Base-by-base conservation (phyloP, 2,888 invertebrate genomes). In the Euspilapteryx auroguttella region DNA sequence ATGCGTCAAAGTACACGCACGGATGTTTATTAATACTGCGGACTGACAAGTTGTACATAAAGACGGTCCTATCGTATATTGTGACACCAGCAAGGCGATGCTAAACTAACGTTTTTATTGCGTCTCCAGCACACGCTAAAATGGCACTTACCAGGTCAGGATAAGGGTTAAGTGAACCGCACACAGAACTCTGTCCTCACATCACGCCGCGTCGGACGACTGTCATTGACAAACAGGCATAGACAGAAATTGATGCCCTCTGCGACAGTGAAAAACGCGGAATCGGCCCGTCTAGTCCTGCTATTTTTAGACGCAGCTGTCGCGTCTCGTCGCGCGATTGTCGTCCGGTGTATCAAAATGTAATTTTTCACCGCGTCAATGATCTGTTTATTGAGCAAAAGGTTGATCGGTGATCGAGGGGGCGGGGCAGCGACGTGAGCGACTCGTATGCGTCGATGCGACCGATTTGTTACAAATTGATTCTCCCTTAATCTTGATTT, bases 201-300 rank as follows among this genome's bases (percentile, higher is more conserved):
- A n/a, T n/a, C n/a, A n/a, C n/a, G n/a, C n/a, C n/a, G 22, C 22
- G 28, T 28, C 28, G 12, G 17, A 17, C 20, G 29, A 68, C 65
- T 69, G 69, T 73, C 73, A 71, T 66, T 71, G 59, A 57, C 54
- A 66, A 71, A 71, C 68, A 61, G 64, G 68, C 59, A 58, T 49
- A 42, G 71, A 73, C 71, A 64, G 66, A 45, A 64, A 73, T 73
- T 73, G 73, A 73, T 73, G 71, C 49, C 58, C 45, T 44, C 47
- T 49, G 41, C 63, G 73, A 71, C 73, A 69, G 69, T 73, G 73
- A 73, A 73, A 73, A 73, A 73, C 68, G 65, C 65, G 62, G 65
- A 69, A 59, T 65, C 51, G 55, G 49, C 56, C 63, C 64, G 5
- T 57, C 62, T 23, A 13, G 23, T 11, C 57, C 32, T 44, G 36